These are phyloP conservation scores for Hemicordylus capensis DNA, from an alignment of 2,113 vertebrate genomes.

Conservation along the genomic window DNA sequence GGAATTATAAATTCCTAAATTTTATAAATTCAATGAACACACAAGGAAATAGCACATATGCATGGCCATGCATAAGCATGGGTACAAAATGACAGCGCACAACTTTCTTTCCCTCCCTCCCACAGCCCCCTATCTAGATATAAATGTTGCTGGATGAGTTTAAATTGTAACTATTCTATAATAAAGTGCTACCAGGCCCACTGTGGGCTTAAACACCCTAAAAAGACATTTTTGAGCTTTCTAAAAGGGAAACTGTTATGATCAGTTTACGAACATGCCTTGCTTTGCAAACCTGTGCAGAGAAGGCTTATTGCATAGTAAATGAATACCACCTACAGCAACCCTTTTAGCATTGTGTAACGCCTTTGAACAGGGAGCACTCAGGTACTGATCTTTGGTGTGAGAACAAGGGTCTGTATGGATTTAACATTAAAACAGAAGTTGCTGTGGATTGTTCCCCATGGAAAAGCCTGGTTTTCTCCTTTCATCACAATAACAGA, in stretches of 20 bases:
- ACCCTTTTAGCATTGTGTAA: background rate
- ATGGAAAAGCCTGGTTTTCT: background rate
- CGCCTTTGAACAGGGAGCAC: too few species aligned
- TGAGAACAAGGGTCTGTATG: background rate
- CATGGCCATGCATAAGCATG: background rate
- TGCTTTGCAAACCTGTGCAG: background rate
- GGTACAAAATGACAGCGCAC: background rate
- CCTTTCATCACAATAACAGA: background rate
- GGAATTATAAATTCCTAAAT: too few species aligned
- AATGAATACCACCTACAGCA: slow-evolving; percentile 1
- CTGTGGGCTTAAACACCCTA: slow-evolving; percentile 16
- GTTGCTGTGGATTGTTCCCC: background rate
- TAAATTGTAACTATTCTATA: slow-evolving; percentile 3
- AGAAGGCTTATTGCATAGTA: background rate
- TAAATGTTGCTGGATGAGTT: background rate
- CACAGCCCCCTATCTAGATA: background rate
- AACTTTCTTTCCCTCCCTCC: background rate
- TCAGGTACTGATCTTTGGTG: background rate
- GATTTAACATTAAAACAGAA: background rate
- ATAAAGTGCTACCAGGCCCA: slow-evolving; percentile 11
- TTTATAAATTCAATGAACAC: too few species aligned
- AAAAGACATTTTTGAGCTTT: background rate
- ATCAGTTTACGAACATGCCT: background rate
- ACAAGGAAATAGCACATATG: background rate
- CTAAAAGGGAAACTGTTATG: background rate